Percentiles rank a stretch among this genome's conserved stretches.
phyloP scores from a whole-genome alignment of 1,140 invertebrate species.

The Caenorhabditis elegans region WBcel235 BX284602.5:12720001-12720500 shows the following conservation, averaged over 20 bases:
- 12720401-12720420: background rate
- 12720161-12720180: background rate
- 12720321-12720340: background rate
- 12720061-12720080: constrained; percentile 64
- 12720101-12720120: constrained; percentile 57
- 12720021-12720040: constrained; percentile 61
- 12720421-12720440: too few species aligned
- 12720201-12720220: background rate
- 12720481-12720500: background rate
- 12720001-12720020: constrained; percentile 57
- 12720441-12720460: too few species aligned
- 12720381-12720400: background rate
- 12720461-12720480: background rate
- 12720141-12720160: constrained; percentile 10
- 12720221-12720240: too few species aligned
- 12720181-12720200: background rate
- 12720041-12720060: constrained; percentile 60
- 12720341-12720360: background rate
- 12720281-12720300: too few species aligned
- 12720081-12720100: constrained; percentile 57
- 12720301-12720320: too few species aligned
- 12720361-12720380: background rate
- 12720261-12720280: too few species aligned
- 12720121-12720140: background rate
- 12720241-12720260: too few species aligned